Evolutionary conservation across 2,113 vertebrate species (phyloP).

Genomic region (Melospiza georgiana): DNA sequence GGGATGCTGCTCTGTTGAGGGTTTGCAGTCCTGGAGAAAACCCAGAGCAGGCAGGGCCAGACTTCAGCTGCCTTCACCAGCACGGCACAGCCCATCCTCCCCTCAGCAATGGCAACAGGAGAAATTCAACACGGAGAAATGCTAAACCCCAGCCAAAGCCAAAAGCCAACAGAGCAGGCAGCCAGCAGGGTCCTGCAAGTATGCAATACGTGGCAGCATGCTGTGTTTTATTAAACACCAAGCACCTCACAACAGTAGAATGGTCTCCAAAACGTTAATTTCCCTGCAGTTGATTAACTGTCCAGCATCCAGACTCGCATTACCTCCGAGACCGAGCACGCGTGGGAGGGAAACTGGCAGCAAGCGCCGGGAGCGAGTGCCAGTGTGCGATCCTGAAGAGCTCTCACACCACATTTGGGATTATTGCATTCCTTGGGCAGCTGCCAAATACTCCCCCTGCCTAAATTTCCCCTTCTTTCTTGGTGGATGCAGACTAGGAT

Average conservation of each 20-base stretch:
- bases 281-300: slow-evolving; percentile 40
- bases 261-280: background rate
- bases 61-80: background rate
- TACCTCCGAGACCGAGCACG: background rate
- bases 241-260: background rate
- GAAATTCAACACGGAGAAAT: background rate
- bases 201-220: background rate
- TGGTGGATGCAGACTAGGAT: background rate
- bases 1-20: rapidly evolving
- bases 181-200: slow-evolving; percentile 10
- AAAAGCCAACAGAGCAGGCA: background rate
- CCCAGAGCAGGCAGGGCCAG: background rate
- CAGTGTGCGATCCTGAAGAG: background rate
- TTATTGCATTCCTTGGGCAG: background rate
- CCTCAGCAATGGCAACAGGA: background rate
- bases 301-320: background rate
- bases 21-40: background rate
- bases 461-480: background rate
- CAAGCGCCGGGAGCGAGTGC: rapidly evolving
- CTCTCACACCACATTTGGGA: background rate
- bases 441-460: background rate
- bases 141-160: slow-evolving; percentile 22
- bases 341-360: slow-evolving; percentile 55
- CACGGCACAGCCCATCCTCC: background rate
- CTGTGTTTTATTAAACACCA: slow-evolving; percentile 1